These are phyloP conservation scores for Astur gentilis DNA, from an alignment of 2,113 vertebrate species.

Conservation along the genomic window DNA sequence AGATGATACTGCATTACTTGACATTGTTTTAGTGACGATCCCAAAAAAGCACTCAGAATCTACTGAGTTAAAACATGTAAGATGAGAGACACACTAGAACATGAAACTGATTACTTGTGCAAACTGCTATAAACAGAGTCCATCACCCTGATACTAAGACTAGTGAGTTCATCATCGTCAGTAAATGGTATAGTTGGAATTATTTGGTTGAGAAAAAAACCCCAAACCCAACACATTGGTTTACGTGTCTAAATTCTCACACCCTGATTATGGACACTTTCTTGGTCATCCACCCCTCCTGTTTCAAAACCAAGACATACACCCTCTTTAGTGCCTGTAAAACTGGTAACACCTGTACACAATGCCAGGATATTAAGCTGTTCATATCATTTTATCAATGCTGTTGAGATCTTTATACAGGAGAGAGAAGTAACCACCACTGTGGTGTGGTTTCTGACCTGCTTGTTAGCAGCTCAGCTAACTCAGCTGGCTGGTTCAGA, in stretches of 20 bases:
- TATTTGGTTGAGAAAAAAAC: not conserved
- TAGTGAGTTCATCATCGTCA: not conserved
- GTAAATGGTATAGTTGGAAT: not conserved
- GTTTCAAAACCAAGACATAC: not conserved
- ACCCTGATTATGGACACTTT: not conserved
- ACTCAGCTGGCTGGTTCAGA: conserved; percentile 2
- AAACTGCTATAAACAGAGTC: not conserved
- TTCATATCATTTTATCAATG: conserved; percentile 39
- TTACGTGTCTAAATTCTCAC: not conserved
- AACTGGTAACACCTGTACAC: conserved; percentile 44
- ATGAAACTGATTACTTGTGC: not conserved
- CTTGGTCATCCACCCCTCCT: not conserved
- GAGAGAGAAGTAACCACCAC: not conserved
- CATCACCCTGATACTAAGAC: not conserved
- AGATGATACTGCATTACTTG: not conserved
- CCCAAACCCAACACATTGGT: not conserved
- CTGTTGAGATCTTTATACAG: not conserved
- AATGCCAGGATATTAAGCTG: not conserved
- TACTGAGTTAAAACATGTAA: not conserved
- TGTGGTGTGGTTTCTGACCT: conserved; percentile 11
- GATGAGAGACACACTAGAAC: not conserved
- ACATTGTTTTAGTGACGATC: not conserved
- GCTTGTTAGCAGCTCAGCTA: conserved; percentile 1
- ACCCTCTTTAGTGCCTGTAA: not conserved
- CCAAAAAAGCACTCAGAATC: not conserved